Conservation (phyloP, 2,888 invertebrate genomes). For the Diogma glabrata region DNA sequence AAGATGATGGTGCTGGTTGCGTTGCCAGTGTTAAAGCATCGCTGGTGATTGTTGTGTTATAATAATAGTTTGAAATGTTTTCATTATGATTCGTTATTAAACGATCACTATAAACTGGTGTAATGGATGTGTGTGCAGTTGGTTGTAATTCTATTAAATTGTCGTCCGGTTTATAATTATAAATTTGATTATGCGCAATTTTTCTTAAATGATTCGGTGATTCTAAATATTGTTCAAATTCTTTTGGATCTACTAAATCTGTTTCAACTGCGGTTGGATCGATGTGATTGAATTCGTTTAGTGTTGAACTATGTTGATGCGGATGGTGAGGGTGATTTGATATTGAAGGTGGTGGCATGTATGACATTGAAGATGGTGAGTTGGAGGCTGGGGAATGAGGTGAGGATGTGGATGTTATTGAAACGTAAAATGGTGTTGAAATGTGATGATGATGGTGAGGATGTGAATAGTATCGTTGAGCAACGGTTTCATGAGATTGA, state of each 20-base stretch:
- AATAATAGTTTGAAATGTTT: slow-evolving; percentile 1
- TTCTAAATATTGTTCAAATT: slow-evolving; percentile 37
- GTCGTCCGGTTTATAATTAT: slow-evolving; percentile 19
- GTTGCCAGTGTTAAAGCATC: too few species aligned
- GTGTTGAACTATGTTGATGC: slow-evolving; percentile 6
- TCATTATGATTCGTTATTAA: neutral
- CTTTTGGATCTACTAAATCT: slow-evolving; percentile 32
- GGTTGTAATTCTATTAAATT: slow-evolving; percentile 24
- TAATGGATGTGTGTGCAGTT: too few species aligned
- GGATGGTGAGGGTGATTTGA: slow-evolving; percentile 1
- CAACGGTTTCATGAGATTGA: neutral
- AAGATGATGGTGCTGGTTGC: too few species aligned
- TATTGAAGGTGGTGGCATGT: slow-evolving; percentile 2
- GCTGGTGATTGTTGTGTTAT: too few species aligned
- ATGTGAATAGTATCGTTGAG: slow-evolving; percentile 3
- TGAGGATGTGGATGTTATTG: slow-evolving; percentile 15
- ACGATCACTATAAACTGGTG: neutral
- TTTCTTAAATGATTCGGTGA: slow-evolving; percentile 12
- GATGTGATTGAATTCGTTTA: neutral
- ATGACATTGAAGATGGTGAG: neutral
- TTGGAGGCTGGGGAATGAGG: slow-evolving; percentile 17
- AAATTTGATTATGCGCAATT: neutral
- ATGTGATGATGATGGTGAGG: neutral
- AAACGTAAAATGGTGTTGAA: neutral
- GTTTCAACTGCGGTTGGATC: slow-evolving; percentile 16